Conservation (phyloP, 2,888 invertebrate species). For the Endotricha flammealis region DNA sequence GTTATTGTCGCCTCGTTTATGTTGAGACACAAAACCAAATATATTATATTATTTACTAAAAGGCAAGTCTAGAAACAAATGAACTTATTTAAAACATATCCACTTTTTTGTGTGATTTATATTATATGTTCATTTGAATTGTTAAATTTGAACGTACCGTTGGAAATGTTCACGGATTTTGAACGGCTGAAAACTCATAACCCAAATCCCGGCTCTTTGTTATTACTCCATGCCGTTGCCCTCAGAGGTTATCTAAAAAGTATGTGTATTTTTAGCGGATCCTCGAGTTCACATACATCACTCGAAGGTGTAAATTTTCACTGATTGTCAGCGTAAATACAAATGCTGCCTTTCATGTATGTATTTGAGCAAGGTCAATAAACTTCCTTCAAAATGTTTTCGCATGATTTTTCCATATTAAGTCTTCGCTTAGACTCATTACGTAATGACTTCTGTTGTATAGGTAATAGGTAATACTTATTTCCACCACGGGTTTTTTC, state of each 20-base stretch:
- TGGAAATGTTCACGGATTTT: too few species aligned
- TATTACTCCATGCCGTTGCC: constrained; percentile 42
- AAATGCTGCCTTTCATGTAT: constrained; percentile 37
- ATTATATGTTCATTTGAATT: constrained; percentile 44
- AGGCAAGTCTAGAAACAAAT: too few species aligned
- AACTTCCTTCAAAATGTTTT: constrained; percentile 27
- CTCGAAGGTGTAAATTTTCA: constrained; percentile 60
- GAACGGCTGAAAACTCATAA: constrained; percentile 46
- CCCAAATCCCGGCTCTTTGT: constrained; percentile 53
- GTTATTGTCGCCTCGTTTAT: too few species aligned
- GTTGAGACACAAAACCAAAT: too few species aligned
- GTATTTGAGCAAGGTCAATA: constrained; percentile 49
- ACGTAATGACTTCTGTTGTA: constrained; percentile 19
- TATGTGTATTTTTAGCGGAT: constrained; percentile 53
- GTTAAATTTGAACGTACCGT: constrained; percentile 36
- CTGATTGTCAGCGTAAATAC: constrained; percentile 59
- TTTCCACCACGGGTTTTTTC: constrained; percentile 21
- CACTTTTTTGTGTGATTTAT: too few species aligned
- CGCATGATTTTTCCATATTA: constrained; percentile 1
- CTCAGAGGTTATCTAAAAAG: constrained; percentile 48
- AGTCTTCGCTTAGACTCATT: constrained; percentile 5
- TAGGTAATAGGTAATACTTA: too few species aligned
- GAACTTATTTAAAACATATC: too few species aligned
- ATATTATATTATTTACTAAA: too few species aligned
- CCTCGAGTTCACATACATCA: constrained; percentile 40